phyloP scores from a whole-genome alignment of 2,113 vertebrate species.

The Cebus imitator region DNA sequence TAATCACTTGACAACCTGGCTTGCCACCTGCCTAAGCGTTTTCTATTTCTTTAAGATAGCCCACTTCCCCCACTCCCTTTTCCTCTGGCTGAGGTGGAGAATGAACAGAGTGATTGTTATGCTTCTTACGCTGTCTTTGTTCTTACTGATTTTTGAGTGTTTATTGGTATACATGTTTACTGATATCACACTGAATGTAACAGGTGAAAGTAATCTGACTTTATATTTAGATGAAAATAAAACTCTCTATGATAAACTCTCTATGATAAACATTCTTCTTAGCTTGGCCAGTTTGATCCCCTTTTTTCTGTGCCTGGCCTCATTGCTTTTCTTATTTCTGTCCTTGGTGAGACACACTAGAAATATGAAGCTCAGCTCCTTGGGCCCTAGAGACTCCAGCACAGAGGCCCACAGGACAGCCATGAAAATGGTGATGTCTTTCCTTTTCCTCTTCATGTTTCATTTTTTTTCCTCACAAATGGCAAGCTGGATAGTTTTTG shows the following conservation, averaged over 20 bases:
- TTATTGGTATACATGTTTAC: neutral
- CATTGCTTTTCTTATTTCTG: neutral
- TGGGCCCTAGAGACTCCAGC: neutral
- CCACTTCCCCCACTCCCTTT: constrained; percentile 24
- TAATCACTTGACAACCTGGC: constrained; percentile 12
- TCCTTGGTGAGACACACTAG: constrained; percentile 44
- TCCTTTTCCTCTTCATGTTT: constrained; percentile 42
- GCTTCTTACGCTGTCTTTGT: neutral
- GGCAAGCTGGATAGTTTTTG: neutral
- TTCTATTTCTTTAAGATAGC: constrained; percentile 66
- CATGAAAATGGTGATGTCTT: constrained; percentile 48
- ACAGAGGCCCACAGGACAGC: neutral
- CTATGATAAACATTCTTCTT: neutral
- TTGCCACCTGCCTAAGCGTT: constrained; percentile 46
- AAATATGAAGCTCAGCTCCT: neutral
- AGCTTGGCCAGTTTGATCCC: neutral
- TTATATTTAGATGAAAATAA: fast-evolving
- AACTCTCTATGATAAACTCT: fast-evolving
- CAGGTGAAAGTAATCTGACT: neutral
- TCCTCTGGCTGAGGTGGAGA: constrained; percentile 64
- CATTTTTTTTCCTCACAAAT: neutral
- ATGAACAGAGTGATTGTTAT: constrained; percentile 18
- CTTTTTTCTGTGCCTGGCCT: neutral
- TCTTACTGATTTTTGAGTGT: neutral
- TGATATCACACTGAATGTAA: neutral